Evolutionary conservation across 92 coral and sea anemone genomes (phyloP).

Genomic region (Parazoanthus atlanticus): DNA sequence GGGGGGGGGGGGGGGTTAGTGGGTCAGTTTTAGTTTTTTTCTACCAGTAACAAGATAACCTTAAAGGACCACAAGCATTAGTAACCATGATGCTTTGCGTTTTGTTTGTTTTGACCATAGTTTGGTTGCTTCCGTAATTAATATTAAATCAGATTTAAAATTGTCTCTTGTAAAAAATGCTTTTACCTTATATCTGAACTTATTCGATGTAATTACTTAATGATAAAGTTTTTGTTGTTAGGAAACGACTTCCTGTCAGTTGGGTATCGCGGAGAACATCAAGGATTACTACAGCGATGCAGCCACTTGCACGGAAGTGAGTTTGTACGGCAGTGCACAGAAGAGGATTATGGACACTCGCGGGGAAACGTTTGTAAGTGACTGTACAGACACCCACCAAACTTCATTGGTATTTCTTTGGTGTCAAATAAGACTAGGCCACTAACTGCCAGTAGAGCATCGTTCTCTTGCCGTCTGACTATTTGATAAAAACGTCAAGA

Average conservation of each 20-base stretch:
- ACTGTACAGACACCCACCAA: neutral
- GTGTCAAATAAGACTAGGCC: neutral
- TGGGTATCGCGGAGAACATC: slow-evolving; percentile 74
- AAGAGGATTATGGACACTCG: slow-evolving; percentile 67
- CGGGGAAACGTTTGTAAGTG: slow-evolving; percentile 73
- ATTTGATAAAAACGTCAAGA: too few relatives aligned
- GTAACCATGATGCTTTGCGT: too few relatives aligned
- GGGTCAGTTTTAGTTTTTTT: too few relatives aligned
- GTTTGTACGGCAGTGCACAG: slow-evolving; percentile 70
- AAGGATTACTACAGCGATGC: slow-evolving; percentile 78
- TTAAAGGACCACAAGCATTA: too few relatives aligned
- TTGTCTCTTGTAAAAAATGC: too few relatives aligned
- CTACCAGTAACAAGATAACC: too few relatives aligned
- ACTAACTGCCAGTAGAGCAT: neutral
- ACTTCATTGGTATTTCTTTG: neutral
- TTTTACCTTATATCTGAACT: too few relatives aligned
- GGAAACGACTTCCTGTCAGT: slow-evolving; percentile 70
- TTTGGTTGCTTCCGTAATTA: too few relatives aligned
- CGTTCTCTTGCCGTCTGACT: neutral
- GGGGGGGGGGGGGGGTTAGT: too few relatives aligned
- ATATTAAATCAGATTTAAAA: too few relatives aligned
- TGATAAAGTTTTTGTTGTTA: slow-evolving; percentile 26
- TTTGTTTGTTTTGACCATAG: too few relatives aligned
- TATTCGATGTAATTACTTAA: neutral
- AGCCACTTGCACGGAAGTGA: slow-evolving; percentile 79